Conservation (phyloP, 1,140 invertebrate genomes). For the Aradophagus sp. region DNA sequence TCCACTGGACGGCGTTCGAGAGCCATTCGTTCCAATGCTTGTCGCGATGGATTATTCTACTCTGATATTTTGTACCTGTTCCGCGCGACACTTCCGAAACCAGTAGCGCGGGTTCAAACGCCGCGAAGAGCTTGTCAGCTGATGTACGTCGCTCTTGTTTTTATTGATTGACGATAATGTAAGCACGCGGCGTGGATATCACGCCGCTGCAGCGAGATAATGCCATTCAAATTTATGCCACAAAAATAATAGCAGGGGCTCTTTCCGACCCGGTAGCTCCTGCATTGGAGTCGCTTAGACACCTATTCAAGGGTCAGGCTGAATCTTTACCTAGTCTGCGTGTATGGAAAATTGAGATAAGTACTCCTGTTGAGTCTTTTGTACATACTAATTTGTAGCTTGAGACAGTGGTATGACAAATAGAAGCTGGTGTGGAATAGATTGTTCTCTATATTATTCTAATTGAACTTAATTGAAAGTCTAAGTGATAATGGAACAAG, state of each 20-base stretch:
- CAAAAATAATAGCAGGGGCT: constrained; percentile 24
- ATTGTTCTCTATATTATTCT: too few relatives aligned
- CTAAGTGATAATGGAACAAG: too few relatives aligned
- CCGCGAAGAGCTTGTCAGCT: constrained; percentile 17
- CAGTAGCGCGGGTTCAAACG: constrained; percentile 7
- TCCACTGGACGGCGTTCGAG: constrained; percentile 55
- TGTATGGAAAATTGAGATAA: too few relatives aligned
- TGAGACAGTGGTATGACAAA: too few relatives aligned
- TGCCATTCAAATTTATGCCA: constrained; percentile 44
- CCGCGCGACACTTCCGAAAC: constrained; percentile 41
- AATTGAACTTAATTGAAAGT: too few relatives aligned
- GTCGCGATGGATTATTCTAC: constrained; percentile 52
- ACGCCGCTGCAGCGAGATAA: constrained; percentile 16
- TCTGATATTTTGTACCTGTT: constrained; percentile 40
- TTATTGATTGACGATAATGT: constrained; percentile 48
- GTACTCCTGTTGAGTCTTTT: too few relatives aligned
- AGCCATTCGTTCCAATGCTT: constrained; percentile 46
- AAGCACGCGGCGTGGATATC: constrained; percentile 22
- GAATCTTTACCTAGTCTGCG: too few relatives aligned
- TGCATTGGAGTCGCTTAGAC: too few relatives aligned
- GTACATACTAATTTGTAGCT: too few relatives aligned
- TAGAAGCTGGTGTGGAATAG: too few relatives aligned
- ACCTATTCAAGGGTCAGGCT: too few relatives aligned
- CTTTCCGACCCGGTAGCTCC: neutral
- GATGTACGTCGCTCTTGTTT: constrained; percentile 18